A percentile compares a stretch with the other conserved stretches of the same genome.
Conservation (phyloP, 2,113 vertebrate genomes). For the Pheucticus melanocephalus region DNA sequence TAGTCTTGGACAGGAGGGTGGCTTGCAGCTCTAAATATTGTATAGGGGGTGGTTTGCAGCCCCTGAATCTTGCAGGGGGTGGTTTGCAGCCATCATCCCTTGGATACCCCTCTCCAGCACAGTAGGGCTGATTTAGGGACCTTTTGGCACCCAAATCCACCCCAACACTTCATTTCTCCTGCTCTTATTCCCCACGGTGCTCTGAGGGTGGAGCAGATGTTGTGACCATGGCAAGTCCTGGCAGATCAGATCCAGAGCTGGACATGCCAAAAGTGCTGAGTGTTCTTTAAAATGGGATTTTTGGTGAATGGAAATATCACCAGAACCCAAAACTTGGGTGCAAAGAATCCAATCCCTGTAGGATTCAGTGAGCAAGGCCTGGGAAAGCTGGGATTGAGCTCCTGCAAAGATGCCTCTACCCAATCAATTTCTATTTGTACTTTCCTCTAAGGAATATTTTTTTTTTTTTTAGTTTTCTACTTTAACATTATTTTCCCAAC, state of each 20-base stretch:
- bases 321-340: background rate
- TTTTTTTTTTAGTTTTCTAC: background rate
- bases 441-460: background rate
- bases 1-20: no score
- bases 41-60: no score
- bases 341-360: background rate
- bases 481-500: background rate
- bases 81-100: background rate
- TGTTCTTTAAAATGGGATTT: background rate
- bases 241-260: background rate
- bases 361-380: background rate
- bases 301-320: background rate
- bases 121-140: background rate
- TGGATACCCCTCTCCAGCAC: background rate
- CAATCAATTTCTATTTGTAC: background rate
- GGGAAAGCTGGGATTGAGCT: background rate
- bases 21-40: background rate
- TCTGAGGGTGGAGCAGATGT: background rate
- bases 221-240: rapidly evolving
- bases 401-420: background rate
- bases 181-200: background rate
- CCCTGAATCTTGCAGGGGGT: background rate
- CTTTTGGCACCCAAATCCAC: no score
- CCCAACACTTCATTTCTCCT: background rate
- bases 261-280: background rate